These are phyloP conservation scores for Corvus moneduloides DNA, from an alignment of 2,113 vertebrate genomes.

Conservation along the genomic window DNA sequence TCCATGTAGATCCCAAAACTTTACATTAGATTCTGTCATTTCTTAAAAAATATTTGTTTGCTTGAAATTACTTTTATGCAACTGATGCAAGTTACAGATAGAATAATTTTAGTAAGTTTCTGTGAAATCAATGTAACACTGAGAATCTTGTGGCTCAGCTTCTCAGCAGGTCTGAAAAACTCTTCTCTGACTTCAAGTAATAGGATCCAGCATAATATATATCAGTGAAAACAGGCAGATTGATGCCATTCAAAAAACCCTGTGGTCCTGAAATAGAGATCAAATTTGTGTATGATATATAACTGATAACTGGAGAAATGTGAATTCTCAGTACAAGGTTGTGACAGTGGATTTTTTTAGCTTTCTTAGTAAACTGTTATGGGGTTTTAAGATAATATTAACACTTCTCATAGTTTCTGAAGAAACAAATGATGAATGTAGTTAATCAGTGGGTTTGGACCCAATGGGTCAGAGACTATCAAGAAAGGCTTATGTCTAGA, in stretches of 20 bases:
- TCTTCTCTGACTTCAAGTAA: not conserved
- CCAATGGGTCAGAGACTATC: not conserved
- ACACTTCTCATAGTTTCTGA: not conserved
- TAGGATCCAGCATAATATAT: not conserved
- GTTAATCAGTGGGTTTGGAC: not conserved
- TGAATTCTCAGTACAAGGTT: not conserved
- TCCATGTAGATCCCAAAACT: not conserved
- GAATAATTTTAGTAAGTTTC: not conserved
- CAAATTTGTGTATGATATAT: not conserved
- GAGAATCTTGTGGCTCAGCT: not conserved
- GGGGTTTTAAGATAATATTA: not conserved
- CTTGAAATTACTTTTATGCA: not conserved
- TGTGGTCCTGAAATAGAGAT: not conserved
- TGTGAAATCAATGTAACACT: not conserved
- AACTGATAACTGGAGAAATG: not conserved
- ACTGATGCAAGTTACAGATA: not conserved
- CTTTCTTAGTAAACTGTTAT: not conserved
- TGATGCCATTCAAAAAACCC: not conserved
- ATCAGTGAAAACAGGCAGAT: not conserved
- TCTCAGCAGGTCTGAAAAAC: not conserved
- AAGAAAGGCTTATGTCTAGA: not conserved
- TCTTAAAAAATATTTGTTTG: not conserved
- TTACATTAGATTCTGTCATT: not conserved
- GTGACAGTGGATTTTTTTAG: not conserved
- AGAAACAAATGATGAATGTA: not conserved